Percentiles rank a stretch among this genome's conserved stretches.
Conservation (phyloP, 2,888 invertebrate species). For the Linnaemya tessellans region DNA sequence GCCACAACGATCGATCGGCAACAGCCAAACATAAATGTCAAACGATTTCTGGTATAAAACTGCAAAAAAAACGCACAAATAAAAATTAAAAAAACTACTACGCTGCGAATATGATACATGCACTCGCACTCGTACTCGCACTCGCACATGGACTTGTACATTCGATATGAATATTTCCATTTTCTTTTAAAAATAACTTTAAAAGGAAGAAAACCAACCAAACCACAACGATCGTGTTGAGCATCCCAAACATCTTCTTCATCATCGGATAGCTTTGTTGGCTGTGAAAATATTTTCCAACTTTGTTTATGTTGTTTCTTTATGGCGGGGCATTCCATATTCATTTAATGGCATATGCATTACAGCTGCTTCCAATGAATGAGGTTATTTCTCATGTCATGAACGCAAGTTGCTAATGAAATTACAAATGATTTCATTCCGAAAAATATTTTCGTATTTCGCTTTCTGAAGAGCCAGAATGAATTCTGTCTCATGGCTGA, state of each 20-base stretch:
- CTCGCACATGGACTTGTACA: neutral
- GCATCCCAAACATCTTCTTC: constrained; percentile 34
- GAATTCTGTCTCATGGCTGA: too few species aligned
- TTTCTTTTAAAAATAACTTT: constrained; percentile 51
- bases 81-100: neutral
- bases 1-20: constrained; percentile 22
- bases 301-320: neutral
- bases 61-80: constrained; percentile 36
- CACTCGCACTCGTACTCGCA: too few species aligned
- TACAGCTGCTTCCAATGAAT: too few species aligned
- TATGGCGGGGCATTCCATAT: constrained; percentile 10
- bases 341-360: neutral
- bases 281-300: constrained; percentile 23
- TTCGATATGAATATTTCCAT: constrained; percentile 44
- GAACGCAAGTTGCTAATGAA: too few species aligned
- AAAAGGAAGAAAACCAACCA: constrained; percentile 66
- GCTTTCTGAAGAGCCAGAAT: too few species aligned
- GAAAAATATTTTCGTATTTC: too few species aligned
- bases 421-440: too few species aligned
- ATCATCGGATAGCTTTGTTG: constrained; percentile 11
- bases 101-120: neutral
- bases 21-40: constrained; percentile 52
- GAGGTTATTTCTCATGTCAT: too few species aligned
- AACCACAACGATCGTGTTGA: constrained; percentile 54
- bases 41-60: constrained; percentile 68